These are phyloP conservation scores for Ranitomeya imitator DNA, from an alignment of 2,113 vertebrate genomes.

Conservation along the genomic window DNA sequence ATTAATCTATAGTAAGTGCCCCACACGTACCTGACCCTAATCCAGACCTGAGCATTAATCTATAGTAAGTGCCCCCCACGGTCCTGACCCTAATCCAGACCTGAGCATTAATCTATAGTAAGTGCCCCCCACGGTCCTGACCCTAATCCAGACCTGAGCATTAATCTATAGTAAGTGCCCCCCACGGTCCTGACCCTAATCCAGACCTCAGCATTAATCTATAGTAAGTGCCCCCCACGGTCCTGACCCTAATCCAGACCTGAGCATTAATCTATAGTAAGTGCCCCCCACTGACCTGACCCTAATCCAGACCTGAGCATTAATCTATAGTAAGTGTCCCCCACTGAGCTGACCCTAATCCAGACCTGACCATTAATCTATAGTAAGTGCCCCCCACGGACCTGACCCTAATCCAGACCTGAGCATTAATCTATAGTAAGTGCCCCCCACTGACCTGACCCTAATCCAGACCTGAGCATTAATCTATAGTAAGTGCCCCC, in stretches of 20 bases:
- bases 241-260: neutral
- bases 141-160: neutral
- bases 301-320: neutral
- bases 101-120: neutral
- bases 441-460: neutral
- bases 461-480: neutral
- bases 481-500: neutral
- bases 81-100: neutral
- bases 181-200: neutral
- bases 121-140: neutral
- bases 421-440: neutral
- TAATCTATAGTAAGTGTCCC: neutral
- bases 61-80: neutral
- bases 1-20: neutral
- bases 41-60: neutral
- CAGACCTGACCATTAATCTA: neutral
- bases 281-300: neutral
- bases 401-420: neutral
- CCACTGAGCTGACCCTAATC: neutral
- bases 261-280: neutral
- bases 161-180: neutral
- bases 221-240: neutral
- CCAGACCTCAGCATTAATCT: neutral
- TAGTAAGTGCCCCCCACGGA: neutral
- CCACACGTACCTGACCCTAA: neutral